Percentiles rank a stretch among this genome's conserved stretches.
These are phyloP conservation scores for Uropetala carovei DNA, from an alignment of 2,888 invertebrate genomes.

Conservation along the genomic window DNA sequence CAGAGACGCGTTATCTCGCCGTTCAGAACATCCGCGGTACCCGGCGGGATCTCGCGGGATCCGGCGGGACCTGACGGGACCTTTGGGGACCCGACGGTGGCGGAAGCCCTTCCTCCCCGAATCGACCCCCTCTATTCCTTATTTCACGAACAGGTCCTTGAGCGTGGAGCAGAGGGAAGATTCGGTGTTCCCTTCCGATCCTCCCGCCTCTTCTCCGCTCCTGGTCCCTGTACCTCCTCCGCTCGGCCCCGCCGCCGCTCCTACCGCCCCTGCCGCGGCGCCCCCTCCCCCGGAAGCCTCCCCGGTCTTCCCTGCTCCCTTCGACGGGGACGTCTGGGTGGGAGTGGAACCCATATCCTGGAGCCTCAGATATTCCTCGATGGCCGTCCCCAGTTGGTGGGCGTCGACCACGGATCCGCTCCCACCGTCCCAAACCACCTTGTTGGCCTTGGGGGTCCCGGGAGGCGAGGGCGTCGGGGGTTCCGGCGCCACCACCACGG, in stretches of 20 bases:
- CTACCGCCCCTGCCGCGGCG: conserved; percentile 51
- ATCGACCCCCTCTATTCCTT: conserved; percentile 70
- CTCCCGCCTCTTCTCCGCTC: conserved; percentile 79
- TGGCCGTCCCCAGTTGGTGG: conserved; percentile 88
- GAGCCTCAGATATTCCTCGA: conserved; percentile 84
- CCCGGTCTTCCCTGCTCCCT: conserved; percentile 50
- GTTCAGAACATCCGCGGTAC: no score
- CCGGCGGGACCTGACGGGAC: no score
- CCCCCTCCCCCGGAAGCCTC: conserved; percentile 63
- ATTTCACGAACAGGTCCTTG: conserved; percentile 92
- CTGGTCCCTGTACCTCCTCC: conserved; percentile 80
- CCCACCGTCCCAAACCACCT: conserved; percentile 86
- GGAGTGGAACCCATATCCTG: conserved; percentile 66
- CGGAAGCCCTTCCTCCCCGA: background rate
- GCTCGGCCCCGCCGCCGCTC: conserved; percentile 68
- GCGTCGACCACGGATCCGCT: conserved; percentile 88
- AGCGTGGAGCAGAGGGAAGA: conserved; percentile 89
- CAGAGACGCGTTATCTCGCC: background rate
- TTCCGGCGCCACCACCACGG: conserved; percentile 70
- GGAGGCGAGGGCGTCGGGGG: conserved; percentile 70
- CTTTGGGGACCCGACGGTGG: background rate
- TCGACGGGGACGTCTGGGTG: conserved; percentile 69
- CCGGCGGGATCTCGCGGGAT: no score
- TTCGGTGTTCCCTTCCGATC: conserved; percentile 79
- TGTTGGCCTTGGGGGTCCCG: conserved; percentile 72